These are phyloP conservation scores for Camelus bactrianus DNA, from an alignment of 2,113 vertebrate genomes.

Conservation along the genomic window DNA sequence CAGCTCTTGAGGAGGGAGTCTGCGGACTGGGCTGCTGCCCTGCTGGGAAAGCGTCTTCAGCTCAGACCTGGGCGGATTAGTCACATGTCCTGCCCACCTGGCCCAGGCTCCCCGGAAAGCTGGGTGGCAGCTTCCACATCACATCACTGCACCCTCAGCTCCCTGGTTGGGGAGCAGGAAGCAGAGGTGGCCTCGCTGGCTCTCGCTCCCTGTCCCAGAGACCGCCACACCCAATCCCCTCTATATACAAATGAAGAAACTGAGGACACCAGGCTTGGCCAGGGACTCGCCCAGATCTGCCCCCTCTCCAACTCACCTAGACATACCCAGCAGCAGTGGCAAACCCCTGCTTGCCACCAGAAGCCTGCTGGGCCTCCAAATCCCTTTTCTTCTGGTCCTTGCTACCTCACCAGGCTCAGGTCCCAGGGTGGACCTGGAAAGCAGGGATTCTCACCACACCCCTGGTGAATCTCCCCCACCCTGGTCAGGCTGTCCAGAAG, in stretches of 20 bases:
- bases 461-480: neutral
- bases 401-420: neutral
- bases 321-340: neutral
- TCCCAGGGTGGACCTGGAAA: neutral
- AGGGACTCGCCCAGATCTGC: neutral
- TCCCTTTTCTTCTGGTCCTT: too few relatives aligned
- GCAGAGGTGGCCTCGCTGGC: neutral
- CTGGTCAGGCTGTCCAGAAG: neutral
- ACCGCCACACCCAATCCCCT: neutral
- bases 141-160: neutral
- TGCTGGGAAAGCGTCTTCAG: neutral
- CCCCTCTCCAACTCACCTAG: too few relatives aligned
- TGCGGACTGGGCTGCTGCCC: neutral
- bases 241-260: constrained; percentile 45
- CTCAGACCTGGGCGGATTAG: neutral
- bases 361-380: neutral
- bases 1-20: too few relatives aligned
- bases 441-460: neutral
- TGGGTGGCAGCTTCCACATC: fast-evolving
- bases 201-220: neutral
- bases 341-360: neutral
- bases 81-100: neutral
- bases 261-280: neutral
- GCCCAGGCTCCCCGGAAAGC: fast-evolving
- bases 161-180: neutral